A percentile compares a stretch with the other conserved stretches of the same genome.
Evolutionary conservation across 2,797 vertebrate genomes (phyloP).

Genomic region (Neoniphon sammara): DNA sequence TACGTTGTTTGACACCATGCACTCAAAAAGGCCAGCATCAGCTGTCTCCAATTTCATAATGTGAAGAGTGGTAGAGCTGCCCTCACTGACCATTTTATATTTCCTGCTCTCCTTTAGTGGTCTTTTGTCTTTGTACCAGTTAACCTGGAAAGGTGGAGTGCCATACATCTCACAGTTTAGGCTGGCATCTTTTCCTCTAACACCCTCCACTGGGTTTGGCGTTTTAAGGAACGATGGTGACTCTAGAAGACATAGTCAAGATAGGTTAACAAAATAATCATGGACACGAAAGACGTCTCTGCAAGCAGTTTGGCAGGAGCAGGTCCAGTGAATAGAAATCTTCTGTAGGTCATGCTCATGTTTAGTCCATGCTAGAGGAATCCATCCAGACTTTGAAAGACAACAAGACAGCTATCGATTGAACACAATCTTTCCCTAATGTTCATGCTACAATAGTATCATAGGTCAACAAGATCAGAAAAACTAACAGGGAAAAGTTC

Average conservation of each 20-base stretch:
- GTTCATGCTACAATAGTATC: slow-evolving; percentile 18
- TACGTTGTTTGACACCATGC: slow-evolving; percentile 89
- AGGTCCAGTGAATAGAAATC: slow-evolving; percentile 6
- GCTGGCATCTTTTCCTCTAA: slow-evolving; percentile 90
- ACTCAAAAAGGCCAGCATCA: slow-evolving; percentile 94
- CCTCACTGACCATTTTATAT: slow-evolving; percentile 89
- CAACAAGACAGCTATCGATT: slow-evolving; percentile 13
- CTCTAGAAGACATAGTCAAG: slow-evolving; percentile 83
- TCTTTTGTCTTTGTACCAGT: slow-evolving; percentile 95
- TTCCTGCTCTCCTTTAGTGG: slow-evolving; percentile 93
- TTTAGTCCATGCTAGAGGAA: slow-evolving; percentile 51
- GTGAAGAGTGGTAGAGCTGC: slow-evolving; percentile 87
- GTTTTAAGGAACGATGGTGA: slow-evolving; percentile 91
- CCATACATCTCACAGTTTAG: slow-evolving; percentile 93
- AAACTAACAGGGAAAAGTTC: neutral
- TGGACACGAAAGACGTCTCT: slow-evolving; percentile 18
- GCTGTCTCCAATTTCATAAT: slow-evolving; percentile 88
- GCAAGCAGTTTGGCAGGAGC: neutral
- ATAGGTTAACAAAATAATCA: slow-evolving; percentile 74
- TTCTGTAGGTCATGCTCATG: slow-evolving; percentile 41
- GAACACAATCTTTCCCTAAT: neutral
- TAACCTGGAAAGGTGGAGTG: slow-evolving; percentile 90
- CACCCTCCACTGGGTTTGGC: slow-evolving; percentile 86
- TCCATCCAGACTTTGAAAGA: slow-evolving; percentile 19
- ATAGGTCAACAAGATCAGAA: neutral